Base-by-base conservation (phyloP, 2,797 vertebrate species). In the Melanotaenia trifasciata region DNA sequence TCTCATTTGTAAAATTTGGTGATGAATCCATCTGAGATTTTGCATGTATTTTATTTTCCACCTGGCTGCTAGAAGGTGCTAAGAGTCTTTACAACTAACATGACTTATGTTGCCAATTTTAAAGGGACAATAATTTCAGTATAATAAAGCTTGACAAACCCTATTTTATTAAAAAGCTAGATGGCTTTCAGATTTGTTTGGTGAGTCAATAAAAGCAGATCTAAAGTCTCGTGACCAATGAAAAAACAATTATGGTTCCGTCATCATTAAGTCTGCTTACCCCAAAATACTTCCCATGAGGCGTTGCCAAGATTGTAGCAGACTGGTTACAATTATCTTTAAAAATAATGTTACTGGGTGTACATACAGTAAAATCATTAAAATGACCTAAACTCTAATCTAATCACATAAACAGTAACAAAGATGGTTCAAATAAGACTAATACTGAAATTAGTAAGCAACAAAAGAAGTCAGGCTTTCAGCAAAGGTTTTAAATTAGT, bases 401-500 rank as follows among this genome's bases (percentile, higher is more conserved):
- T 26, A 9, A 54, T 36, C 11, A 18, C 6, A 24, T 40, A 35
- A 30, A 47, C 13, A 6, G 30, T 36, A 62, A 59, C 57, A 64
- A 73, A 64, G n/a, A 64, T 30, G 70, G 30, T 38, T 57, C n/a
- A 22, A 14, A 67, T 50, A 26, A 40, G 43, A 61, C 56, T 40
- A 26, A 56, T 53, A 58, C 47, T 30, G 30, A 0, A 28, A 51
- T 35, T 62, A 28, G 43, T 62, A 65, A 35, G 24, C 26, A 10
- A 59, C 10, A 2, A 64, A 70, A 56, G 18, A 61, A 28, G 53
- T 43, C 20, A 20, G 26, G 45, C 54, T 64, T 22, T 71, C n/a
- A 61, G 43, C 0, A 0, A 6, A 10, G 1, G 2, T 33, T 70
- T 57, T 22, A 36, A 60, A 74, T 35, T 11, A 30, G 32, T 40